phyloP scores from a whole-genome alignment of 2,888 invertebrate genomes.

The Ophioninae sp. region DNA sequence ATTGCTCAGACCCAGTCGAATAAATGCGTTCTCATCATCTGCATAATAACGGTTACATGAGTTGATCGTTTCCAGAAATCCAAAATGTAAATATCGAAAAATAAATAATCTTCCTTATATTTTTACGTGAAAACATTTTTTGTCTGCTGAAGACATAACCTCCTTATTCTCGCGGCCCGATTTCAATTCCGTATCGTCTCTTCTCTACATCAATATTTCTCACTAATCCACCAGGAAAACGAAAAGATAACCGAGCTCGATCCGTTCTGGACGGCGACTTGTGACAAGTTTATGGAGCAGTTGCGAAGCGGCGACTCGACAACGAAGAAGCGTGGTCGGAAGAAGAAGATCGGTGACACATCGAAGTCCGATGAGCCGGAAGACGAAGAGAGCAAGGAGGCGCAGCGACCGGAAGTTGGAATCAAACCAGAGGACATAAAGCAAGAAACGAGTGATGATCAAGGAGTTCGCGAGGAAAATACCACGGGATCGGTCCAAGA shows the following conservation, averaged over 20 bases:
- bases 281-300: conserved; percentile 91
- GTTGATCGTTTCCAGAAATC: no score
- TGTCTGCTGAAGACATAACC: neutral
- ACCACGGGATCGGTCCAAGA: conserved; percentile 59
- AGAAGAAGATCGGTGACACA: conserved; percentile 81
- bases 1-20: no score
- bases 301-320: conserved; percentile 83
- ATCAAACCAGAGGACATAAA: conserved; percentile 68
- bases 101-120: neutral
- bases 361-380: conserved; percentile 57
- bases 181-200: neutral
- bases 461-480: conserved; percentile 53
- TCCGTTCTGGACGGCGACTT: conserved; percentile 86
- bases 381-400: conserved; percentile 62
- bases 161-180: no score
- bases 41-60: no score
- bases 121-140: neutral
- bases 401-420: conserved; percentile 3
- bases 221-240: conserved; percentile 70
- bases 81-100: neutral
- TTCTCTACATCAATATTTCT: neutral
- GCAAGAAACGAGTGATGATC: conserved; percentile 63
- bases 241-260: conserved; percentile 78
- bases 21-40: no score
- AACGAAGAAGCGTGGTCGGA: conserved; percentile 83